Evolutionary conservation across 2,888 invertebrate species (phyloP), one percentile per base, ranked within the genome.

Genomic region (Agriopis aurantiaria): DNA sequence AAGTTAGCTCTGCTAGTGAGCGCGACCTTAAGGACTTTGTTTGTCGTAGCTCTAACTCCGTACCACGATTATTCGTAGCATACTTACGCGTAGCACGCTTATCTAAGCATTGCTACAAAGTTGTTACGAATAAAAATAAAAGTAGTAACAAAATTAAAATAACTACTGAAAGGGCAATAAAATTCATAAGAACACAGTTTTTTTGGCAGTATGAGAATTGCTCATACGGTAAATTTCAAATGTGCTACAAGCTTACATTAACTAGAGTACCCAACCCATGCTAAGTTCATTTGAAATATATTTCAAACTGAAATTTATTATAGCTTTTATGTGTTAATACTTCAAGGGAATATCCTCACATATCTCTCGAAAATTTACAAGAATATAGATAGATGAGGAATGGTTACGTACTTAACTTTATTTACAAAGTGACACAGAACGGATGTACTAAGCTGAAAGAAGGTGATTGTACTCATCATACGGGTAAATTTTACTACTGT

Each of bases 191-290:
- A 45, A 48, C 17, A 17, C 17, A 46, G 46, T 41, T 66, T 66
- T 55, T 41, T 23, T 41, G 46, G 53, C 48, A 66, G 46, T 48
- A 55, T 53, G 48, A 55, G 48, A 46, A 41, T 66, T 52, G 52
- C 48, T 55, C 60, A 55, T 60, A 48, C 48, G 46, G 55, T 53
- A 59, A 58, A 33, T 61, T 51, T 43, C 43, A 41, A 68, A 62
- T 62, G 52, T 62, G 51, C 62, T 52, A 57, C 67, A 48, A n/a
- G 10, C 48, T 61, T 61, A 55, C 67, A 67, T 62, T 62, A 43
- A 43, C 43, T 43, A 43, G 43, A 43, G 43, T 43, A 43, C 8
- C 43, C 9, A n/a, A 11, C 48, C 11, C 1, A n/a, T 48, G 12
- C 8, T 48, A 4, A n/a, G 48, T 48, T 14, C 7, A 48, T 48